Base-by-base conservation (phyloP, 2,113 vertebrate genomes). In the Geococcyx californianus region DNA sequence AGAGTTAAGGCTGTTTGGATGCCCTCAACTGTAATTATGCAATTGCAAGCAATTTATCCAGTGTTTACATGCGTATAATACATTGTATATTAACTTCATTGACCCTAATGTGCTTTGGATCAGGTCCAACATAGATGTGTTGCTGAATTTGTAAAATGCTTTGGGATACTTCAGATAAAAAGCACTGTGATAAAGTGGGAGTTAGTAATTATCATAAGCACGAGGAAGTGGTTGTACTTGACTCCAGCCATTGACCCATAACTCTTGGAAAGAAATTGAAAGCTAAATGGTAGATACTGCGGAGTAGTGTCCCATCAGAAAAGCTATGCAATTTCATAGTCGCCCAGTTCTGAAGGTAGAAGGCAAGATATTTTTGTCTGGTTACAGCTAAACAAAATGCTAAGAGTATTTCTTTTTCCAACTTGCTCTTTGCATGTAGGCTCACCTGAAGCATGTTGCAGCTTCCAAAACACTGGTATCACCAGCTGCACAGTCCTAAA, bases 111-210 rank as follows among this genome's bases (percentile, higher is more conserved):
- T 0, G 28, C 76, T 84, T 92, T 97, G 96, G 94, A 93, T 80
- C 26, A 45, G 49, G 76, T 86, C 96, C 96, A 97, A 59, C 29
- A 9, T 55, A 73, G 78, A 90, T 56, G 89, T 84, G 93, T 75
- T 97, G 96, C 91, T 89, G 74, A 90, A 90, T 95, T 86, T 88
- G 79, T 95, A 63, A 91, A 96, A 93, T 94, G 90, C 76, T 85
- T 95, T 95, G 90, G 95, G 94, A 96, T 84, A 47, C 92, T 97
- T 84, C 87, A 78, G 83, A 94, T 97, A 92, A 95, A 97, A 97
- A 88, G 95, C 93, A 42, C 75, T 75, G 92, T 95, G 89, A 95
- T 98, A 94, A 97, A 95, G 93, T 81, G 93, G 83, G 68, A 81
- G 87, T 84, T 69, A n/a, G 82, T 78, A 95, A 95, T 94, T 92